Base-by-base conservation (phyloP, 2,113 vertebrate species). In the Syngnathus floridae region DNA sequence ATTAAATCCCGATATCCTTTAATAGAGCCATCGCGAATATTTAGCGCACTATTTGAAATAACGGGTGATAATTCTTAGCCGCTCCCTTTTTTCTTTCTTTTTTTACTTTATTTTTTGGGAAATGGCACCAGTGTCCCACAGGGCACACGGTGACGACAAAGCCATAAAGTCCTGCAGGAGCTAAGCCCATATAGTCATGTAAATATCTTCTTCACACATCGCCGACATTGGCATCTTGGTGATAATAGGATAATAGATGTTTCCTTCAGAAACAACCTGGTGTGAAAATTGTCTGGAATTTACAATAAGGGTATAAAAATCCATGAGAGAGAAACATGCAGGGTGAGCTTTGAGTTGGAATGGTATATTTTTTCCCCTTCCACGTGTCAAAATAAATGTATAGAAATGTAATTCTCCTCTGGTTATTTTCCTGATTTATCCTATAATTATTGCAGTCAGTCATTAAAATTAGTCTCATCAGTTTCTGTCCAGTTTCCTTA, bases 221-320 rank as follows among this genome's bases (percentile, higher is more conserved):
- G 66, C 77, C 76, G 85, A 82, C 82, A 83, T 89, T 90, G 83
- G 72, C 88, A 87, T 67, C 62, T 48, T 36, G 35, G 60, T 89
- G 91, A 83, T 87, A 90, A 90, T 83, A 86, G 86, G 87, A 86
- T 87, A 84, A 87, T 86, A 86, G 86, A 81, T 86, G 86, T 88
- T 87, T 74, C 76, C 77, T 72, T 82, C 79, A 76, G 75, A 83
- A 88, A 82, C 78, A 82, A 82, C 70, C 67, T 22, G 73, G 83
- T 88, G 88, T 79, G 81, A 88, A 87, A 81, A 70, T 52, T 77
- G 83, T 85, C 87, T 86, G 86, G 81, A 86, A 80, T 78, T 84
- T 86, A 82, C 55, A 76, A 71, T 31, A 31, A 31, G 62, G 73
- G 60, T 72, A 22, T 71, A 73, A 79, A 81, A 79, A 81, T 67